phyloP scores from a whole-genome alignment of 2,113 vertebrate genomes.

The Phalacrocorax carbo region DNA sequence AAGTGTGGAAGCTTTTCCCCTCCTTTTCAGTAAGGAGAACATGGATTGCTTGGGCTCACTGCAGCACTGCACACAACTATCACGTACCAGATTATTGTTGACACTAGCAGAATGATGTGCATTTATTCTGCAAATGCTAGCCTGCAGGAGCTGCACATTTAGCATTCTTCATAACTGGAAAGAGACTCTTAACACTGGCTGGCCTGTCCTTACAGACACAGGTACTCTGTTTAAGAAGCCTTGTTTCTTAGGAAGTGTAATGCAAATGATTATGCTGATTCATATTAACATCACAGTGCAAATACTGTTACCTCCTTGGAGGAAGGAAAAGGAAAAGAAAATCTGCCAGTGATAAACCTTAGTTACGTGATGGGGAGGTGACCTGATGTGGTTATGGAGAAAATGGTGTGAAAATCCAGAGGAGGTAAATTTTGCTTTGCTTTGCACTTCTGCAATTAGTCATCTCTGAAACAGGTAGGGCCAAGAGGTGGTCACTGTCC shows the following conservation, averaged over 20 bases:
- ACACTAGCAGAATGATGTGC: background rate
- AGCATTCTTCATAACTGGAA: background rate
- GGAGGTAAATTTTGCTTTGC: background rate
- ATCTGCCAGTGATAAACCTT: background rate
- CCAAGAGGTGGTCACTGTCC: background rate
- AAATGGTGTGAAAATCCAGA: background rate
- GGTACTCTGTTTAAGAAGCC: background rate
- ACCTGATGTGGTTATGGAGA: background rate
- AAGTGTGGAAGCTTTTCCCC: background rate
- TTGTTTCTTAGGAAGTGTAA: background rate
- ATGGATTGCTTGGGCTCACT: background rate
- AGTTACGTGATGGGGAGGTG: background rate
- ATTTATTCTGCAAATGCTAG: background rate
- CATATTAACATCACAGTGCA: background rate
- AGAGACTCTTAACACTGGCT: background rate
- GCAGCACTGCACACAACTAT: background rate
- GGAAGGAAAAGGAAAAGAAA: background rate
- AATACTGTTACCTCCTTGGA: background rate
- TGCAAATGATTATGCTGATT: background rate
- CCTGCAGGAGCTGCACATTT: background rate
- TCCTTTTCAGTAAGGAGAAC: background rate
- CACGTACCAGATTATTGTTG: background rate
- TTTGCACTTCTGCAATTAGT: background rate
- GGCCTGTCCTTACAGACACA: background rate
- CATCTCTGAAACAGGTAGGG: background rate